phyloP scores from a whole-genome alignment of 2,888 invertebrate genomes.

The Drosophila mimetica region DNA sequence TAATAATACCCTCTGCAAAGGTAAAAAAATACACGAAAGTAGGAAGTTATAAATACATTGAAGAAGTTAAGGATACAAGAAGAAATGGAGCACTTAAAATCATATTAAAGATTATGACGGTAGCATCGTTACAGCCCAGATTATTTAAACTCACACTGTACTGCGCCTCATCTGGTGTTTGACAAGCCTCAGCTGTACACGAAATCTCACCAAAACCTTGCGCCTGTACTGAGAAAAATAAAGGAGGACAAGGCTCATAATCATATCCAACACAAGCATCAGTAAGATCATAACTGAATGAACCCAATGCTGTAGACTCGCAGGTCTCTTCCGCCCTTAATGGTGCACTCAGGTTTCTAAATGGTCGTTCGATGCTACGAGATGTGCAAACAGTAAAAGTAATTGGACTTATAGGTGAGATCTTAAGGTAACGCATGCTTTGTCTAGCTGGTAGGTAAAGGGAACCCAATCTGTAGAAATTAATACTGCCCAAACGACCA shows the following conservation, averaged over 20 bases:
- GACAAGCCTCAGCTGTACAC: conserved; percentile 87
- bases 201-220: conserved; percentile 71
- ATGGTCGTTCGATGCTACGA: conserved; percentile 85
- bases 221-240: conserved; percentile 88
- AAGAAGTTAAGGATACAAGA: not conserved
- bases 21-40: too few relatives aligned
- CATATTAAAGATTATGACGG: not conserved
- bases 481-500: conserved; percentile 87
- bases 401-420: conserved; percentile 85
- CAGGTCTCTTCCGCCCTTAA: conserved; percentile 86
- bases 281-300: conserved; percentile 86
- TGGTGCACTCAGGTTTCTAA: conserved; percentile 81
- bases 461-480: conserved; percentile 89
- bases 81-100: not conserved
- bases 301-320: conserved; percentile 85
- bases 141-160: conserved; percentile 88
- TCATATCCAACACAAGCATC: conserved; percentile 86
- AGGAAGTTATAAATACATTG: too few relatives aligned
- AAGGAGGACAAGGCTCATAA: conserved; percentile 87
- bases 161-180: conserved; percentile 88
- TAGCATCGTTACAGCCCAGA: conserved; percentile 87
- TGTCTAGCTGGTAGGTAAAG: conserved; percentile 88
- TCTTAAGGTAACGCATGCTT: conserved; percentile 85
- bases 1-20: too few relatives aligned
- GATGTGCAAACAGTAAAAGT: conserved; percentile 88